Conservation (phyloP, 2,888 invertebrate species). For the Trisateles emortualis region DNA sequence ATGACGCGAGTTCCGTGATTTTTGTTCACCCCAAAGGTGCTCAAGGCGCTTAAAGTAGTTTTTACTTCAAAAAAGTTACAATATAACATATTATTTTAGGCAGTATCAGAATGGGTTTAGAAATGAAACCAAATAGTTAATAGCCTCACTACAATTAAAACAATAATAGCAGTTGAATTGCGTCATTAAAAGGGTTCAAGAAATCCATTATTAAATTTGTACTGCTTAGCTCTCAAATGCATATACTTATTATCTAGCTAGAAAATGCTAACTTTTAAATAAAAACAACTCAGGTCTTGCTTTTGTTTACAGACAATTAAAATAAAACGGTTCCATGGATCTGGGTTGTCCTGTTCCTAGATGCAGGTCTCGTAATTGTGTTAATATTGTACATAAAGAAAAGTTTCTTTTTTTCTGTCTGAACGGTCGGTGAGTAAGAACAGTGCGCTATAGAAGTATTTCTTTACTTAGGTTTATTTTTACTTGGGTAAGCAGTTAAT, state of each 20-base stretch:
- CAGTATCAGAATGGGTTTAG: too few relatives aligned
- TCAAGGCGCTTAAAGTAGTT: too few relatives aligned
- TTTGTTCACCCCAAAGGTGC: too few relatives aligned
- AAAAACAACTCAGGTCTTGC: neutral
- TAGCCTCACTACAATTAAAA: constrained; percentile 4
- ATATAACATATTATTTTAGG: too few relatives aligned
- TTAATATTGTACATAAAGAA: constrained; percentile 2
- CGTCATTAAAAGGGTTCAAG: neutral
- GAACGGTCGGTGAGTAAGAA: too few relatives aligned
- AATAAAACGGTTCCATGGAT: constrained; percentile 4
- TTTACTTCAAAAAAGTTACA: too few relatives aligned
- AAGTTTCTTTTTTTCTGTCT: neutral
- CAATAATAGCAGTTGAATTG: neutral
- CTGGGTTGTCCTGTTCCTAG: neutral
- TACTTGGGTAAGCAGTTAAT: too few relatives aligned
- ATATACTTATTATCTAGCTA: constrained; percentile 2
- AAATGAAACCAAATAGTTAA: too few relatives aligned
- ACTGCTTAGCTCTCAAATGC: neutral
- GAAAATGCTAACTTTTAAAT: neutral
- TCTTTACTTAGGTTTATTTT: too few relatives aligned
- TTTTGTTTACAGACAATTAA: constrained; percentile 12
- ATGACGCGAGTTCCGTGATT: too few relatives aligned
- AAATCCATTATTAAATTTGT: constrained; percentile 15
- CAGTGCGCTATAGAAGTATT: too few relatives aligned
- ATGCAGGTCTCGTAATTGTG: neutral